phyloP scores from a whole-genome alignment of 2,797 vertebrate genomes.

The Mus minutoides region DNA sequence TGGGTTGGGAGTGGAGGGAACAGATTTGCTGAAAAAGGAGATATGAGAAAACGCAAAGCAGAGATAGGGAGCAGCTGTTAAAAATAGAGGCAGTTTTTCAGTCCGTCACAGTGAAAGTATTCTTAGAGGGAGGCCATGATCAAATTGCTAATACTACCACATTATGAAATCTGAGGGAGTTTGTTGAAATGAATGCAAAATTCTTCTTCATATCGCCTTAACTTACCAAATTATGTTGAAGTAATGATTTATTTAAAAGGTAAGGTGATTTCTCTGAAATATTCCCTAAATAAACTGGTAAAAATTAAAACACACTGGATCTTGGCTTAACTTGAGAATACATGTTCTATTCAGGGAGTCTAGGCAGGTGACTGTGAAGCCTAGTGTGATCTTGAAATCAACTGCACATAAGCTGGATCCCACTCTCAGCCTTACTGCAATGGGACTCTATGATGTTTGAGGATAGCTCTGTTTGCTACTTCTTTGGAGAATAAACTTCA shows the following conservation, averaged over 20 bases:
- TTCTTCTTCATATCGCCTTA: background rate
- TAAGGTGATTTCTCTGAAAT: background rate
- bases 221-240: conserved; percentile 11
- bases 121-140: background rate
- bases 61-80: background rate
- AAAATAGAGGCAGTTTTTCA: background rate
- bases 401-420: background rate
- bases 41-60: conserved; percentile 7
- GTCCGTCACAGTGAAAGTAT: background rate
- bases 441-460: background rate
- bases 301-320: background rate
- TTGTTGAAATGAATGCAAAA: background rate
- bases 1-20: background rate
- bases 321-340: background rate
- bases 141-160: background rate
- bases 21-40: conserved; percentile 20
- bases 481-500: background rate
- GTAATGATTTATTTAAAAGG: background rate
- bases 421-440: fast-evolving
- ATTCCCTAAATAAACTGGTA: background rate
- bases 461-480: background rate
- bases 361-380: background rate
- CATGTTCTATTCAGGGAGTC: background rate
- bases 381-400: background rate
- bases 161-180: background rate